Evolutionary conservation across 1,140 invertebrate genomes (phyloP), one percentile per base, ranked within the genome.

Genomic region (Brachionus koreanus): DNA sequence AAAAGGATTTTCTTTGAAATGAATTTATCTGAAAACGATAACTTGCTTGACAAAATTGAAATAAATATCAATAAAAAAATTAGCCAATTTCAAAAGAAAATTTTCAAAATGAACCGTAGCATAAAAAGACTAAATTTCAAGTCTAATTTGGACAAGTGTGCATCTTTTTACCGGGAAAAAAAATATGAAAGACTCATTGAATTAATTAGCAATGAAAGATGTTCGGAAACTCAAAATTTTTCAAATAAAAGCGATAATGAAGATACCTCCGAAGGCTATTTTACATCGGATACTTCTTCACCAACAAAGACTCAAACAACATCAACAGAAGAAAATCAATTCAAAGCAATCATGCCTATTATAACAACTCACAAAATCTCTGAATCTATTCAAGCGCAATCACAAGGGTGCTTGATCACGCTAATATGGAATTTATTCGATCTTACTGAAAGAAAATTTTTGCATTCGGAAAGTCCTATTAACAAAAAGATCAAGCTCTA

Each of bases 401-500:
- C 39, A 7, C 12, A 46, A 3, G 74, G 37, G n/a, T 77, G 39
- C 9, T 10, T 12, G 23, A 43, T 79, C 13, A 79, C 39, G 5
- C 13, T 79, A 10, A 79, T 35, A 10, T 79, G 76, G 76, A 79
- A 35, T 79, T 19, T 79, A 12, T 57, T 79, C 9, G 35, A 79
- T 35, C 9, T 13, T 9, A 5, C 25, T n/a, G 19, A 57, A 10
- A 33, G 42, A 37, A 57, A 79, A 29, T 42, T 42, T 19, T n/a
- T 79, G 13, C 23, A 12, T 12, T 3, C 3, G 2, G 39, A 79
- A 33, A 12, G 25, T 16, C 19, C 35, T 4, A 19, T 61, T 23
- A 13, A 61, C 0, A 33, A 57, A 23, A 39, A 10, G 4, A 65
- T 79, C 2, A 39, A 65, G 23, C 13, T 61, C 7, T 79, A 79